phyloP scores from a whole-genome alignment of 2,797 vertebrate genomes.

The Etheostoma nigrum region DNA sequence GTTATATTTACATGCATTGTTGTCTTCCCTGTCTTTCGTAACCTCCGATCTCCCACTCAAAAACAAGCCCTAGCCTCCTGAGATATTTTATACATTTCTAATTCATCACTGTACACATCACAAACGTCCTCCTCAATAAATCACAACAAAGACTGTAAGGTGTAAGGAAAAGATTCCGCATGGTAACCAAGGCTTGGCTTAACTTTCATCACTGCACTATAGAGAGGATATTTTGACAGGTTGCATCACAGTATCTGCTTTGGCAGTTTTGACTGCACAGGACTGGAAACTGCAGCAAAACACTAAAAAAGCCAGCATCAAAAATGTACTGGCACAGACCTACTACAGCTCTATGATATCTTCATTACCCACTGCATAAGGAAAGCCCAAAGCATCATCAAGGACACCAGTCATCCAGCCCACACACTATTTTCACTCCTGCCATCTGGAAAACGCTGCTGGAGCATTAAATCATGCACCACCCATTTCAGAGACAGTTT shows the following conservation, averaged over 20 bases:
- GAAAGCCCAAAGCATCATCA: slow-evolving; percentile 74
- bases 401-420: slow-evolving; percentile 75
- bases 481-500: slow-evolving; percentile 63
- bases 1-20: background rate
- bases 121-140: slow-evolving; percentile 42
- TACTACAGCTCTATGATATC: slow-evolving; percentile 60
- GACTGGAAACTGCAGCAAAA: slow-evolving; percentile 44
- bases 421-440: slow-evolving; percentile 69
- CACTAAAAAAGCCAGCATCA: slow-evolving; percentile 51
- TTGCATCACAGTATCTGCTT: slow-evolving; percentile 31
- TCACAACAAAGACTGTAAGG: slow-evolving; percentile 40
- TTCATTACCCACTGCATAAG: slow-evolving; percentile 70
- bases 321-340: slow-evolving; percentile 57
- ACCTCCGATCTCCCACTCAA: background rate
- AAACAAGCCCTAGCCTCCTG: background rate
- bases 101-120: slow-evolving; percentile 19
- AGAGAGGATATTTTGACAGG: slow-evolving; percentile 43
- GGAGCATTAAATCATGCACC: slow-evolving; percentile 72
- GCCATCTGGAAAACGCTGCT: slow-evolving; percentile 73
- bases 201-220: slow-evolving; percentile 38
- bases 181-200: slow-evolving; percentile 28
- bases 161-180: slow-evolving; percentile 43
- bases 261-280: slow-evolving; percentile 46
- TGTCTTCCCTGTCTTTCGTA: background rate
- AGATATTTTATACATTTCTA: slow-evolving; percentile 17